These are phyloP conservation scores for Sebastes ruberrimus DNA, from an alignment of 2,797 vertebrate genomes.

Conservation along the genomic window DNA sequence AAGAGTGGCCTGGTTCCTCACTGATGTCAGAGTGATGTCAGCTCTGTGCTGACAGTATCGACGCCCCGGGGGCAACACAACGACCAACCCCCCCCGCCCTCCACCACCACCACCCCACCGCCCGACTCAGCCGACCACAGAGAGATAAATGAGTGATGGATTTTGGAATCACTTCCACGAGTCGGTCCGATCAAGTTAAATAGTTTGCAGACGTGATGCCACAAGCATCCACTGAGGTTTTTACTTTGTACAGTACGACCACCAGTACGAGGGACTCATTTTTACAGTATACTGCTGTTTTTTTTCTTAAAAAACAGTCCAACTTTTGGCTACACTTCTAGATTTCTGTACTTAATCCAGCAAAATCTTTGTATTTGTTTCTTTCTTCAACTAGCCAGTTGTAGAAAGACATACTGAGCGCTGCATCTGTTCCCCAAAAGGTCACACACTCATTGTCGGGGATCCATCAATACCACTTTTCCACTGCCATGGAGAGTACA, in stretches of 20 bases:
- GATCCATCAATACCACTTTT: background rate
- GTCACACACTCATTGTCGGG: background rate
- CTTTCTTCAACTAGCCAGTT: background rate
- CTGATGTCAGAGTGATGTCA: constrained; percentile 44
- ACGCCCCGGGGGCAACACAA: background rate
- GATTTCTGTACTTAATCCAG: background rate
- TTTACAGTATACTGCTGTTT: background rate
- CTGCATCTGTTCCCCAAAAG: background rate
- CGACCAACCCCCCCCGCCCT: too few relatives aligned
- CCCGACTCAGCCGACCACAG: background rate
- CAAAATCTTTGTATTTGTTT: background rate
- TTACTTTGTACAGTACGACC: background rate
- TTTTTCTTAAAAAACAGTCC: background rate
- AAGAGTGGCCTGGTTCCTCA: constrained; percentile 55
- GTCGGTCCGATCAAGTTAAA: constrained; percentile 1
- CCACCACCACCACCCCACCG: background rate
- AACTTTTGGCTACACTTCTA: background rate
- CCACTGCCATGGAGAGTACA: background rate
- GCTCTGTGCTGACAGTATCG: constrained; percentile 14
- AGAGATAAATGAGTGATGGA: constrained; percentile 28
- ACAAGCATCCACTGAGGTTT: background rate
- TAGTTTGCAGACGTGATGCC: background rate
- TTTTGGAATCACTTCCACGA: constrained; percentile 7
- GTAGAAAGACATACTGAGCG: background rate
- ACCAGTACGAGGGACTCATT: background rate